Percentiles rank a stretch among this genome's conserved stretches.
Conservation (phyloP, 2,888 invertebrate species). For the Pollenia griseotomentosa region DNA sequence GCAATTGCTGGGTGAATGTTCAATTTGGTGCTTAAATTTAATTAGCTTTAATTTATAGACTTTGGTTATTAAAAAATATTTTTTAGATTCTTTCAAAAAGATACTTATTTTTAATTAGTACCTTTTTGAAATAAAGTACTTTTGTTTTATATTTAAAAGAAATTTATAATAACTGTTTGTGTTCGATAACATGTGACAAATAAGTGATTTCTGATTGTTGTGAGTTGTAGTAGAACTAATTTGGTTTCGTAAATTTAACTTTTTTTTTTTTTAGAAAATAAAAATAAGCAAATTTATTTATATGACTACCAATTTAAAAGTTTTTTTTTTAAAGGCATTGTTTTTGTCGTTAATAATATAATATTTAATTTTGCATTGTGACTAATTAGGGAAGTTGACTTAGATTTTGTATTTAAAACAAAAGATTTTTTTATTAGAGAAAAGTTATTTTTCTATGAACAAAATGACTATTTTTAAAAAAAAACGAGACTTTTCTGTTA, state of each 20-base stretch:
- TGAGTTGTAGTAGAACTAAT: neutral
- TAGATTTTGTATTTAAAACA: neutral
- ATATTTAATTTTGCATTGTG: conserved; percentile 10
- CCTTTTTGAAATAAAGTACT: neutral
- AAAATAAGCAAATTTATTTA: neutral
- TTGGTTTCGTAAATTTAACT: neutral
- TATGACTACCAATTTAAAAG: conserved; percentile 10
- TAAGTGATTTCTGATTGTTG: neutral
- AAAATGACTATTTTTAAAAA: too few species aligned
- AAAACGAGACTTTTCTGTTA: too few species aligned
- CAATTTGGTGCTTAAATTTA: neutral
- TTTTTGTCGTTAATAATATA: neutral
- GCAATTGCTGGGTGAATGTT: conserved; percentile 1
- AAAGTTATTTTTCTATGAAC: too few species aligned
- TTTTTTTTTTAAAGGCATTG: neutral
- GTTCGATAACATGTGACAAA: neutral
- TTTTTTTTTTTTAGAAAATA: neutral
- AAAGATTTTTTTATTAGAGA: too few species aligned
- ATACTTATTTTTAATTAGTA: neutral
- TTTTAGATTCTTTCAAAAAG: neutral
- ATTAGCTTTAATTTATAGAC: conserved; percentile 5
- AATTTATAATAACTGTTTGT: neutral
- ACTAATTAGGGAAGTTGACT: conserved; percentile 35
- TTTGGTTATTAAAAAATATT: neutral
- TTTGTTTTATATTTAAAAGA: neutral